Base-by-base conservation (phyloP, 1,140 invertebrate genomes). In the Physella acuta region DNA sequence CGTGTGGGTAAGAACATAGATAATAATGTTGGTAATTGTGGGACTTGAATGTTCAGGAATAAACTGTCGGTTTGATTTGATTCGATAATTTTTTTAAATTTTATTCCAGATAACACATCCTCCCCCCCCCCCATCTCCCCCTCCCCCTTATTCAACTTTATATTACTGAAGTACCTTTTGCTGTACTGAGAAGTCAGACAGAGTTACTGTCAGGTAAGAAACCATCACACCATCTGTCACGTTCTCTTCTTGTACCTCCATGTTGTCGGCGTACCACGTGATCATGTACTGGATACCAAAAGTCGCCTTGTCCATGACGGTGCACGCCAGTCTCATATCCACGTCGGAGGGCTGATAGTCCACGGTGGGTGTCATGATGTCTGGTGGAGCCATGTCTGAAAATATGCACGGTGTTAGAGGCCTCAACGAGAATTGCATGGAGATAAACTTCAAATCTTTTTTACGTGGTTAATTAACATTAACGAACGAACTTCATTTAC, bases 231-330 rank as follows among this genome's bases (percentile, higher is more conserved):
- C 24, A 52, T 58, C 39, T 14, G 37, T 20, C 33, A 71, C 24
- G n/a, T 70, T 36, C 14, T 36, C 63, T 30, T 55, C 26, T 1
- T 39, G 49, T 8, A 68, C 59, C 20, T 61, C 68, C 24, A 52
- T 58, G 17, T 58, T 66, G n/a, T 72, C 58, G 3, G 56, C 58
- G 60, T 59, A 72, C 74, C 74, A 76, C 0, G 72, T 72, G 49
- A 76, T 58, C 53, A 56, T 36, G 55, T 76, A 73, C 30, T 70
- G 68, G 3, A 76, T 66, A 24, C 70, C 70, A 28, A 64, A 68
- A 16, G 65, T 58, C 0, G 34, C 56, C 17, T 62, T 8, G 49
- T 76, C 65, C 26, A 63, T 44, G 3, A 71, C 34, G 0, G 8
- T 20, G 58, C 74, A 76, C 26, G 33, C 37, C 53, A 76, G 63